Base-by-base conservation (phyloP, 2,113 vertebrate species). In the Dermatemys mawii region DNA sequence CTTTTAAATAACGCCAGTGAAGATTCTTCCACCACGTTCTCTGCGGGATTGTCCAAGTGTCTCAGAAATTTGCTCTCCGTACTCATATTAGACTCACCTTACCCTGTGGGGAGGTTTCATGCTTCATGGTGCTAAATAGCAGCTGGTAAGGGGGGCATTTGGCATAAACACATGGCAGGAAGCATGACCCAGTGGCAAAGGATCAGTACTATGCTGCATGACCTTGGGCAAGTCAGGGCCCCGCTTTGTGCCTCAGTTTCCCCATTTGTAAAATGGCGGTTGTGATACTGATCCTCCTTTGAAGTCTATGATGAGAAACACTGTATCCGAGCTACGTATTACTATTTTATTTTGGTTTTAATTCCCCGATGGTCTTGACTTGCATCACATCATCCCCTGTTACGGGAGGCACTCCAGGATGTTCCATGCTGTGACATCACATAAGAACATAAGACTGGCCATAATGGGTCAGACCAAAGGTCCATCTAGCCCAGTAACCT, bases 1-100 rank as follows among this genome's bases (percentile, higher is more conserved):
- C n/a, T 96, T 97, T 95, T 89, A 95, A 96, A 94, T 1, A 2
- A 44, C 79, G 67, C 90, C 1, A 0, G 78, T 86, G 92, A 75
- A 92, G 94, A 89, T 93, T 44, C 92, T 46, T 76, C 73, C 41
- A 76, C 73, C 41, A 26, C 91, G 53, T 87, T 73, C 76, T 70
- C 9, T 3, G 26, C 4, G 87, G 53, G 44, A 35, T 78, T 24
- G 82, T 93, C 97, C 97, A 87, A 41, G 81, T 94, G 73, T 75
- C 78, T 94, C 94, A 89, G 92, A 95, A 86, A 94, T 53, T 0
- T 0, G 3, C 50, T 92, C 94, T 85, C 85, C 92, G 83, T 86
- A 87, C 90, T 91, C 90, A 81, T 94, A 95, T 83, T 90, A 75
- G 93, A 85, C 41, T 17, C 75, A 13, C 35, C 90, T 67, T 1